phyloP scores from a whole-genome alignment of 2,797 vertebrate genomes.

The Erethizon dorsatum region DNA sequence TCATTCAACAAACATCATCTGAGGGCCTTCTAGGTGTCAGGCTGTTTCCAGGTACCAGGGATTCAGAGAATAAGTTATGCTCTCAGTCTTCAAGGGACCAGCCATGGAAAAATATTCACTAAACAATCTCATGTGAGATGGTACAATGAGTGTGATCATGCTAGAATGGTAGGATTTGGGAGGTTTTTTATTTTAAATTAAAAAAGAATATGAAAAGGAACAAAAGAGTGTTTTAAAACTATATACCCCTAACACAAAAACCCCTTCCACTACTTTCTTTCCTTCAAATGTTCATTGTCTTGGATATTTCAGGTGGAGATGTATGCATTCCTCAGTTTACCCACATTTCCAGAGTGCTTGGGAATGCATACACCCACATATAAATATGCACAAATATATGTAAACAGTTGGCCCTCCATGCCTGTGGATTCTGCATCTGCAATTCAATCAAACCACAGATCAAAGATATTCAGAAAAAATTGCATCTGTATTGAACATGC shows the following conservation, averaged over 20 bases:
- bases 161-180: background rate
- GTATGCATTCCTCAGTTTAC: background rate
- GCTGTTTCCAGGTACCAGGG: background rate
- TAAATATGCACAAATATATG: too few relatives aligned
- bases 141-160: background rate
- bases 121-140: accelerated
- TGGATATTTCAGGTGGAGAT: background rate
- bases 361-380: too few relatives aligned
- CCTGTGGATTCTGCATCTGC: background rate
- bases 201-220: background rate
- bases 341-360: background rate
- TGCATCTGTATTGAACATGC: background rate
- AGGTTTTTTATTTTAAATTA: background rate
- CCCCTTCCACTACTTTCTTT: background rate
- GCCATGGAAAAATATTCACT: background rate
- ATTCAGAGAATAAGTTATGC: background rate
- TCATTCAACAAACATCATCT: background rate
- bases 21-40: background rate
- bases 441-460: background rate
- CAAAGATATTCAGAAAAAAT: background rate
- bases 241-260: background rate
- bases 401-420: background rate
- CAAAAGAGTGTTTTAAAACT: background rate
- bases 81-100: background rate
- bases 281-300: background rate